These are phyloP conservation scores for Sceloporus tristichus DNA, from an alignment of 2,113 vertebrate species.

Conservation along the genomic window DNA sequence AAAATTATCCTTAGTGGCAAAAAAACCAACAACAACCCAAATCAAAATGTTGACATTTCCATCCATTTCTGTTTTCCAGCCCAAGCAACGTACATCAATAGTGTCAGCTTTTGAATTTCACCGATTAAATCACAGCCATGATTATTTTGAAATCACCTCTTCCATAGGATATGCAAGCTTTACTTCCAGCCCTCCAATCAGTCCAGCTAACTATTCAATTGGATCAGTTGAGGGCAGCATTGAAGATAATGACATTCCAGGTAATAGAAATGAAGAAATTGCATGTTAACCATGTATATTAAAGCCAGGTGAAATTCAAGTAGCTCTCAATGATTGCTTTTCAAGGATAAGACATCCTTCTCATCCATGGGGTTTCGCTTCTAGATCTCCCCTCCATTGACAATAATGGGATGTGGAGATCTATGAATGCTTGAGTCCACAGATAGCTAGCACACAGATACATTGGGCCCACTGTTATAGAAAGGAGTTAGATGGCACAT, in stretches of 20 bases:
- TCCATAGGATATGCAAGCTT: slow-evolving; percentile 90
- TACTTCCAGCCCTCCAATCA: slow-evolving; percentile 87
- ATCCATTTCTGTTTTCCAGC: slow-evolving; percentile 78
- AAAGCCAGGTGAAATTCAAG: slow-evolving; percentile 4
- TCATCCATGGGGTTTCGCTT: too few species aligned
- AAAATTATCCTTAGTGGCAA: not conserved
- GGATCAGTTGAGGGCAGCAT: slow-evolving; percentile 82
- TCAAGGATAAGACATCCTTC: too few species aligned
- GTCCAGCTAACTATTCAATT: slow-evolving; percentile 85
- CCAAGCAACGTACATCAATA: slow-evolving; percentile 95
- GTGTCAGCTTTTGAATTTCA: slow-evolving; percentile 95
- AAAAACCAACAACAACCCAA: not conserved
- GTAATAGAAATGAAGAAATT: slow-evolving; percentile 66
- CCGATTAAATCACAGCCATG: slow-evolving; percentile 90
- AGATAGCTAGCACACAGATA: too few species aligned
- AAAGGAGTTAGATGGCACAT: not conserved
- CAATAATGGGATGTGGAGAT: too few species aligned
- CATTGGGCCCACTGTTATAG: not conserved
- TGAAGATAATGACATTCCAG: slow-evolving; percentile 82
- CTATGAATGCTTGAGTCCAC: too few species aligned
- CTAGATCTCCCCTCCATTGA: too few species aligned
- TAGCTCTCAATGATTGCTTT: slow-evolving; percentile 1
- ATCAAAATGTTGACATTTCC: slow-evolving; percentile 45
- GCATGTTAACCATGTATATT: not conserved
- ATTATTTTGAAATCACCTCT: slow-evolving; percentile 93